Evolutionary conservation across 2,797 vertebrate species (phyloP), one percentile per base, ranked within the genome.

Genomic region (Brachyalestes nurse): DNA sequence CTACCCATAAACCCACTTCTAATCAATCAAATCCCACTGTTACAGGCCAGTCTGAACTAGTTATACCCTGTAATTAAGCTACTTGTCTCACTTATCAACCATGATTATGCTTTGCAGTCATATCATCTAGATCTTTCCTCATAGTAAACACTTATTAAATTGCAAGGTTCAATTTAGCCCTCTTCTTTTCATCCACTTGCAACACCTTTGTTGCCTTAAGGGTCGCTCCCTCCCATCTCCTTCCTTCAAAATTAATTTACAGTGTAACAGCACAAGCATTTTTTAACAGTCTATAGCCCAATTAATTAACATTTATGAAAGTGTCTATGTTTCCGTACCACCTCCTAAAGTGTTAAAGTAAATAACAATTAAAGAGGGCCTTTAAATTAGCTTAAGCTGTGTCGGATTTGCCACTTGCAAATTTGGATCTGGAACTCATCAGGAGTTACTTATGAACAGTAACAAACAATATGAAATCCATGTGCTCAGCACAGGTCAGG

Each of bases 251-350:
- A 28, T 28, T 28, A 28, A 28, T 14, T 64, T 64, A 64, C 61
- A 64, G 61, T 19, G 34, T 7, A 64, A 64, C 61, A 4, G 12
- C 77, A 38, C 49, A 23, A 4, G n/a, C 51, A 2, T 82, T 73
- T 72, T 28, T 19, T 57, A 51, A 14, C 73, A 66, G 2, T 66
- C 64, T 60, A 67, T 25, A 47, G 8, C 13, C 28, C 55, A 73
- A 82, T 82, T 60, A 77, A 78, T 82, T 77, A 73, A 10, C 34
- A 57, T 67, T 57, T 45, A 78, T 82, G 75, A 72, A 82, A 57
- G 49, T 19, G 34, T 49, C 25, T 42, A 62, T 4, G 60, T 77
- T 67, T 73, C 13, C 73, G 49, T 25, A 62, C 38, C 42, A 45
- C 40, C 75, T 73, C 61, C 14, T 49, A 60, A 73, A 73, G 61